Percentiles rank a stretch among this genome's conserved stretches.
Conservation (phyloP, 1,140 invertebrate species). For the Drosophila trapezifrons region DNA sequence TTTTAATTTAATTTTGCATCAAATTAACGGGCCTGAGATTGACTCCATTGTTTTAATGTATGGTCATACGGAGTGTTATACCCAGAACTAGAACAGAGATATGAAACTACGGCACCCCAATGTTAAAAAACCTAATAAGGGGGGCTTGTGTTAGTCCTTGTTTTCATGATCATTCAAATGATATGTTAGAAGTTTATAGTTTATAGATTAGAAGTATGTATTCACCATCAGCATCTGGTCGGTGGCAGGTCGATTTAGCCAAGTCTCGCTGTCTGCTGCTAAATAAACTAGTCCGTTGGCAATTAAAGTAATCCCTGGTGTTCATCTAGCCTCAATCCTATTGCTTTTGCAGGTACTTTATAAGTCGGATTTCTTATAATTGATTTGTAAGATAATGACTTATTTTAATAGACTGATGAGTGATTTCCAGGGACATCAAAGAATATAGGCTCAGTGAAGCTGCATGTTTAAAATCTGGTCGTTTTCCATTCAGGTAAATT, state of each 20-base stretch:
- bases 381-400: too few species aligned
- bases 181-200: too few species aligned
- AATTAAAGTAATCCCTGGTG: too few species aligned
- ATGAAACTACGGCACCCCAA: not conserved
- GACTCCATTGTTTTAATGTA: slow-evolving; percentile 37
- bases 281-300: too few species aligned
- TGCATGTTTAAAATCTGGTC: not conserved
- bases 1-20: slow-evolving; percentile 14
- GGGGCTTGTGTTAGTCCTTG: not conserved
- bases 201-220: too few species aligned
- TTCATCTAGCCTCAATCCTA: too few species aligned
- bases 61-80: slow-evolving; percentile 17
- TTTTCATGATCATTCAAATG: not conserved
- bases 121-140: not conserved
- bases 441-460: not conserved
- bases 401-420: not conserved
- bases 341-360: too few species aligned
- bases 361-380: too few species aligned
- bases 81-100: not conserved
- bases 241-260: too few species aligned
- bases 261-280: too few species aligned
- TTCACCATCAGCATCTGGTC: too few species aligned
- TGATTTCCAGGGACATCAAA: not conserved
- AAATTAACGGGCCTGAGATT: not conserved
- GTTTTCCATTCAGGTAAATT: not conserved